A percentile compares a stretch with the other conserved stretches of the same genome.
Evolutionary conservation across 2,113 vertebrate species (phyloP).

Genomic region (Ciconia maguari): DNA sequence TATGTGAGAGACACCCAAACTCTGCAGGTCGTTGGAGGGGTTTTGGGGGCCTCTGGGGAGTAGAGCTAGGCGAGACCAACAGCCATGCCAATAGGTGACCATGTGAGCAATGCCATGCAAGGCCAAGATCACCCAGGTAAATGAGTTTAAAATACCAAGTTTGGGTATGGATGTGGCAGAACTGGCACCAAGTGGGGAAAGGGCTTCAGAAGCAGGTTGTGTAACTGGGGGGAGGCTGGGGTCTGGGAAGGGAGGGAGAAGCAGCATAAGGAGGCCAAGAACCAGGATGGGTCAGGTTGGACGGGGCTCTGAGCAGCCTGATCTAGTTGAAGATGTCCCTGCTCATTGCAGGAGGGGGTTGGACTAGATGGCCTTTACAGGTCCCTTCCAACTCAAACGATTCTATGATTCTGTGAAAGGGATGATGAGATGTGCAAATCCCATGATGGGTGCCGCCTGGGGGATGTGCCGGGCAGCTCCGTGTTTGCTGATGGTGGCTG

Average conservation of each 20-base stretch:
- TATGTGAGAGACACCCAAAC: neutral
- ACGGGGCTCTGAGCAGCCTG: neutral
- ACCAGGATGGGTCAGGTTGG: neutral
- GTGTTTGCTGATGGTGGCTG: neutral
- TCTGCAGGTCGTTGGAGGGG: neutral
- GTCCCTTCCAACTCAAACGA: neutral
- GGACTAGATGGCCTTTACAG: neutral
- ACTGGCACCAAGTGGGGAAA: accelerated
- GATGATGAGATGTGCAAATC: neutral
- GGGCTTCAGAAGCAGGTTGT: neutral
- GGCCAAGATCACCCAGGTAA: neutral
- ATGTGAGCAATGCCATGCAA: neutral
- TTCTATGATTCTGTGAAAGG: neutral
- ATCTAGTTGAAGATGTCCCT: neutral
- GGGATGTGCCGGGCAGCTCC: neutral
- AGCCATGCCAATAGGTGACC: neutral
- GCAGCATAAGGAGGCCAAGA: neutral
- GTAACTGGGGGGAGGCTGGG: neutral
- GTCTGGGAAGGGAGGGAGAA: neutral
- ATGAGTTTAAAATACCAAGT: neutral
- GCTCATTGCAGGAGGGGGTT: neutral
- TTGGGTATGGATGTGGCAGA: neutral
- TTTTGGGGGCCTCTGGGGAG: neutral
- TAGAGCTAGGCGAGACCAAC: neutral
- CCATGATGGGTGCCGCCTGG: neutral